Conservation (phyloP, 2,888 invertebrate genomes). For the Creontiades dilutus region DNA sequence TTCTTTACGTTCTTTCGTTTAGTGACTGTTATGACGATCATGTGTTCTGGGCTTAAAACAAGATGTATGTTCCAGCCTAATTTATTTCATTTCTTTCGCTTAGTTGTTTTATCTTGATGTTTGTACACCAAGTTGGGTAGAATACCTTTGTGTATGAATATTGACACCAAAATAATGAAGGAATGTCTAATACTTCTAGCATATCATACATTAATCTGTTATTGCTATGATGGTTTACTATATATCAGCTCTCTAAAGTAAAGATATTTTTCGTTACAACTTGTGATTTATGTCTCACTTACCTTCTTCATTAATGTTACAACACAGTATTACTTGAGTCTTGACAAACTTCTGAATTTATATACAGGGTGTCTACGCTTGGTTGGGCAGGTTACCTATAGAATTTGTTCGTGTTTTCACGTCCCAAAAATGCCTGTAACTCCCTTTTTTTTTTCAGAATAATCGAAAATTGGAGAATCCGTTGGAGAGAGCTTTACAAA, state of each 20-base stretch:
- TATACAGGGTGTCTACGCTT: too few relatives aligned
- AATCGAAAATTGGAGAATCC: too few relatives aligned
- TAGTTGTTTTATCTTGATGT: background rate
- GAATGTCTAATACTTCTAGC: constrained; percentile 29
- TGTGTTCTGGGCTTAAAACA: background rate
- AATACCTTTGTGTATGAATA: background rate
- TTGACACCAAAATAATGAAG: constrained; percentile 13
- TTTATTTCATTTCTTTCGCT: background rate
- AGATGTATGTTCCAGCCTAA: background rate
- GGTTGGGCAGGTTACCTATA: too few relatives aligned
- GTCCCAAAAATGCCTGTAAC: too few relatives aligned
- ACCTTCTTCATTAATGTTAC: too few relatives aligned
- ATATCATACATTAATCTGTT: constrained; percentile 37
- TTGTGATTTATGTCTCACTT: background rate
- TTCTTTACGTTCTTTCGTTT: background rate
- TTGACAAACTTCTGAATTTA: too few relatives aligned
- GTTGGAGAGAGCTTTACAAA: too few relatives aligned
- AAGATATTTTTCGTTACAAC: constrained; percentile 53
- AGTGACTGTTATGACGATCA: background rate
- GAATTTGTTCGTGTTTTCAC: too few relatives aligned
- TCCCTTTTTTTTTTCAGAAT: too few relatives aligned
- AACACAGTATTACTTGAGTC: too few relatives aligned
- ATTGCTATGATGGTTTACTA: constrained; percentile 21
- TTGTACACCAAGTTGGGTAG: background rate
- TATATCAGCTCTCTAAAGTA: constrained; percentile 64